Evolutionary conservation across 2,888 invertebrate genomes (phyloP).

Genomic region (Biston stratarius): DNA sequence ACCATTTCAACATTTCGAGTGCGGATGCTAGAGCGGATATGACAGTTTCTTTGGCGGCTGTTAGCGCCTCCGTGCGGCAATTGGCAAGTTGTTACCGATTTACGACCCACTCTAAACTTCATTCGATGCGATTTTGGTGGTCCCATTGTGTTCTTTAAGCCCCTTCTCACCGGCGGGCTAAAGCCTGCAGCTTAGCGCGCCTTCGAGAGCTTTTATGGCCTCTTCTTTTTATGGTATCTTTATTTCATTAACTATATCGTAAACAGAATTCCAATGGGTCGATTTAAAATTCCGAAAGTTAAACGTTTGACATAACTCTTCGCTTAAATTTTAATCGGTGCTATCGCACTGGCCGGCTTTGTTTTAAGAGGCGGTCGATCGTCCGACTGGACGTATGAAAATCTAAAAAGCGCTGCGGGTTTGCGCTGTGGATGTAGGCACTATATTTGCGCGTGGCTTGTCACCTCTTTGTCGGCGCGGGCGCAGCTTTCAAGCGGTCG

Average conservation of each 20-base stretch:
- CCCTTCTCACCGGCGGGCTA: slow-evolving; percentile 60
- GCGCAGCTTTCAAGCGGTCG: slow-evolving; percentile 71
- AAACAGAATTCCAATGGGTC: slow-evolving; percentile 55
- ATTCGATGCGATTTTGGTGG: slow-evolving; percentile 81
- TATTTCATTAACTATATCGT: slow-evolving; percentile 75
- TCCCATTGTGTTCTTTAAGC: slow-evolving; percentile 80
- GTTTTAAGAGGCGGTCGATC: slow-evolving; percentile 27
- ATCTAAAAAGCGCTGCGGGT: slow-evolving; percentile 46
- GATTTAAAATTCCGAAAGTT: slow-evolving; percentile 52
- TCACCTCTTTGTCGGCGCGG: slow-evolving; percentile 81
- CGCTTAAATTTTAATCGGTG: slow-evolving; percentile 47
- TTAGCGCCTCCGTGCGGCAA: slow-evolving; percentile 85
- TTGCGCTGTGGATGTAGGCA: slow-evolving; percentile 51
- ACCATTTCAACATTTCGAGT: slow-evolving; percentile 71
- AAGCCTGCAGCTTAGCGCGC: slow-evolving; percentile 62
- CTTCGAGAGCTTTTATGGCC: slow-evolving; percentile 73
- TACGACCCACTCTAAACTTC: slow-evolving; percentile 81
- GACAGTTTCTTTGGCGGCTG: slow-evolving; percentile 70
- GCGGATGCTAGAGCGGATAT: slow-evolving; percentile 84
- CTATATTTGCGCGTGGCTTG: slow-evolving; percentile 69
- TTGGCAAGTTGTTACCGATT: slow-evolving; percentile 84
- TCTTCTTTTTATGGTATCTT: slow-evolving; percentile 71
- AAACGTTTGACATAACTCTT: slow-evolving; percentile 51
- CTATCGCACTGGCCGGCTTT: slow-evolving; percentile 38
- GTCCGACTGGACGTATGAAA: slow-evolving; percentile 32